Percentiles rank a stretch among this genome's conserved stretches.
Conservation (phyloP, 2,888 invertebrate genomes). For the Pristionchus entomophagus region DNA sequence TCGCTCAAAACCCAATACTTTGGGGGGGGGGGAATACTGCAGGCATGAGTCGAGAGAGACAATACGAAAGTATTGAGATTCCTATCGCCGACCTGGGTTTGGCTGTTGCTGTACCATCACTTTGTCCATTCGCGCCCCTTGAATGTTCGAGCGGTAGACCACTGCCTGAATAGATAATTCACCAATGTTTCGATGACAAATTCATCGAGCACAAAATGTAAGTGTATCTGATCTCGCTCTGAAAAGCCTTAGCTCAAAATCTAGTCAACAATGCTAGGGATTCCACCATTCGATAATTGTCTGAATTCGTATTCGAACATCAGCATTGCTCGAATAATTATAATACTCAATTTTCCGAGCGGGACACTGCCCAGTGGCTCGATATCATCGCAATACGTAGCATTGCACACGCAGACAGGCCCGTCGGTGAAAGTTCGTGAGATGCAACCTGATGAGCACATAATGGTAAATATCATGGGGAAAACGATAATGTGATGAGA, state of each 20-base stretch:
- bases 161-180: not conserved
- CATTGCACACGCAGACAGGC: not conserved
- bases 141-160: not conserved
- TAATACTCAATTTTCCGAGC: not conserved
- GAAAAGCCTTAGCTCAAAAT: too few species aligned
- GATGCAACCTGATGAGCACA: not conserved
- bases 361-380: not conserved
- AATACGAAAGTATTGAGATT: too few species aligned
- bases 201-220: too few species aligned
- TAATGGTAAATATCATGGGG: too few species aligned
- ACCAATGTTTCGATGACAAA: not conserved
- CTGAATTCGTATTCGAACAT: not conserved
- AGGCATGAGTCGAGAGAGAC: not conserved
- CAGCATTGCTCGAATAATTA: too few species aligned
- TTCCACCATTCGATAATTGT: too few species aligned
- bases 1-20: not conserved
- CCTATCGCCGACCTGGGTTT: not conserved
- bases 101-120: not conserved
- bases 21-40: not conserved
- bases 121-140: constrained; percentile 15
- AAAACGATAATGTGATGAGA: too few species aligned
- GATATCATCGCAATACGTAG: constrained; percentile 3
- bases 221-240: too few species aligned
- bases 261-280: too few species aligned
- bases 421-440: not conserved